phyloP scores from a whole-genome alignment of 2,888 invertebrate species.

The Cyrtodaria siliqua region DNA sequence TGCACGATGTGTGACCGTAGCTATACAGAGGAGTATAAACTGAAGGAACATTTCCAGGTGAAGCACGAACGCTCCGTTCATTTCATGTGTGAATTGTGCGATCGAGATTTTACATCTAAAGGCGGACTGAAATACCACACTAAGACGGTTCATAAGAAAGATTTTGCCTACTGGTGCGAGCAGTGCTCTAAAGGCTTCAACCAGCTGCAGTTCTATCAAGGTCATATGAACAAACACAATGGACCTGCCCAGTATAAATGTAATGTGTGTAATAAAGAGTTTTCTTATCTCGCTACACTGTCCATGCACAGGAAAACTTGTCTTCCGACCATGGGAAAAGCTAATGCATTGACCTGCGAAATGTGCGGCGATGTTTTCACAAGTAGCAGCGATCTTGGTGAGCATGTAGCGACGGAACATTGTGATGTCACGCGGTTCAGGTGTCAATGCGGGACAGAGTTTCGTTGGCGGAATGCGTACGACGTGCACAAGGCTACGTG shows the following conservation, averaged over 20 bases:
- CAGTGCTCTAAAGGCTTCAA: slow-evolving; percentile 60
- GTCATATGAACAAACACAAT: slow-evolving; percentile 54
- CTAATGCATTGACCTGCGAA: slow-evolving; percentile 35
- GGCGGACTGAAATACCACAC: slow-evolving; percentile 59
- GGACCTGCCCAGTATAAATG: slow-evolving; percentile 41
- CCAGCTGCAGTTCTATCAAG: slow-evolving; percentile 37
- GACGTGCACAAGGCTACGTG: slow-evolving; percentile 46
- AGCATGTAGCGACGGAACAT: slow-evolving; percentile 45
- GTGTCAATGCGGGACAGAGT: slow-evolving; percentile 55
- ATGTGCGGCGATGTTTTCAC: slow-evolving; percentile 41
- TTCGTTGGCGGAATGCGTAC: slow-evolving; percentile 41
- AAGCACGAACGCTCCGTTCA: slow-evolving; percentile 57
- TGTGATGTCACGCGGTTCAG: slow-evolving; percentile 42
- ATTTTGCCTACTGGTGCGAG: slow-evolving; percentile 56
- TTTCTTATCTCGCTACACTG: slow-evolving; percentile 42
- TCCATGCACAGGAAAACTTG: slow-evolving; percentile 53
- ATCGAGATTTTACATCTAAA: slow-evolving; percentile 59
- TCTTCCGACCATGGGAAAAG: slow-evolving; percentile 2
- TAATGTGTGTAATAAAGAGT: slow-evolving; percentile 49
- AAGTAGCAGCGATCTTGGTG: slow-evolving; percentile 36
- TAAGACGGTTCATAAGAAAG: slow-evolving; percentile 43
- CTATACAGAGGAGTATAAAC: slow-evolving; percentile 54
- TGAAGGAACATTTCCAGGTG: slow-evolving; percentile 52
- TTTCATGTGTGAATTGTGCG: slow-evolving; percentile 53
- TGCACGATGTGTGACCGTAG: slow-evolving; percentile 46